Evolutionary conservation across 2,888 invertebrate genomes (phyloP), one percentile per base, ranked within the genome.

Genomic region (Neoascia interrupta): DNA sequence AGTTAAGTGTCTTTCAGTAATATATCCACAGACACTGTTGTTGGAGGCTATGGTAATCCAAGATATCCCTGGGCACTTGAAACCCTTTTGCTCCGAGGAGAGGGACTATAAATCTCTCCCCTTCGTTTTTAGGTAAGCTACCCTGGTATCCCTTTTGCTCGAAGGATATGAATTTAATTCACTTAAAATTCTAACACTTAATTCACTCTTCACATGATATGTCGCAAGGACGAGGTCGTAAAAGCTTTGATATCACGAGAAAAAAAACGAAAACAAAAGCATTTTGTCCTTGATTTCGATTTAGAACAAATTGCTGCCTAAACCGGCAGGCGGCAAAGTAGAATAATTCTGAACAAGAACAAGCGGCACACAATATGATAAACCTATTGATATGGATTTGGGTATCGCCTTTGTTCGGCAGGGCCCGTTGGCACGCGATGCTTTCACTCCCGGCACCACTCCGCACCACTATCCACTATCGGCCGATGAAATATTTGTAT

Each of bases 241-340:
- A 28, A 39, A 49, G n/a, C 58, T 49, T 41, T 31, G 31, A 49
- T 37, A 41, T 51, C 37, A 63, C 47, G 10, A 31, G 10, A 13
- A 21, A 28, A 5, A 23, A 45, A 53, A 11, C 1, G 18, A 10
- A 36, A 3, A 31, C 26, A 51, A 23, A 36, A 26, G 10, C 36
- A 54, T 43, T 56, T 61, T 41, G 64, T 60, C 76, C 72, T 76
- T 72, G 76, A 76, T 72, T 64, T 72, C 64, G 75, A 70, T 76
- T 69, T 41, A 36, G 41, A 51, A 69, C 49, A 69, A 69, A 69
- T 69, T 58, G 41, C 49, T 58, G 23, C 23, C 6, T 13, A 41
- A 31, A 39, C 28, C 23, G 28, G 10, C n/a, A 49, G 11, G n/a
- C 21, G 39, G 28, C 13, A 37, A 13, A 47, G 26, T 2, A 23